Base-by-base conservation (phyloP, 1,140 invertebrate species). In the Heliconius nattereri region DNA sequence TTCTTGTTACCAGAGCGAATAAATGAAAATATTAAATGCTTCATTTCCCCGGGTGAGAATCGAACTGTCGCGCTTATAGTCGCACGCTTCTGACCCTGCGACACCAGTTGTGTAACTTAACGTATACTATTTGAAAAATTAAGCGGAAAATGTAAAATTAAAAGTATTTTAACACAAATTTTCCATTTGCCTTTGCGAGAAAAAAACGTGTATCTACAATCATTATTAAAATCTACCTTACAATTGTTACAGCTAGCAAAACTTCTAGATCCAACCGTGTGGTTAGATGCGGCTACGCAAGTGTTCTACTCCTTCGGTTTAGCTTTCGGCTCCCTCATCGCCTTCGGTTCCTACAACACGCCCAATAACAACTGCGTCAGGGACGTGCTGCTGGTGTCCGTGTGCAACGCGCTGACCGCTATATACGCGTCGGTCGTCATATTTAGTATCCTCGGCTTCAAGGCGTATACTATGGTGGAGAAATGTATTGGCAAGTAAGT, bases 241-340 rank as follows among this genome's bases (percentile, higher is more conserved):
- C 5, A 52, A 7, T 6, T 32, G 5, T 20, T 3, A 1, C 89
- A 97, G 97, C 95, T 98, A 83, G 97, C 97, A 81, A 98, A 97
- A 89, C 94, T 98, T 40, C 89, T 96, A 57, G 96, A 98, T 85
- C 97, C 97, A 1, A 97, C 95, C 71, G 98, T 98, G 1, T 99
- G 98, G 98, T 94, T 98, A 84, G 98, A 98, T 90, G 98, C 98
- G 7, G 98, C 98, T 9, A 98, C 98, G 0, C 98, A 99, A 96
- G 98, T 99, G 20, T 99, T 99, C 94, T 99, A 99, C 93, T 98
- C 97, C 7, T 98, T 99, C 90, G 98, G 98, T 16, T 94, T 99
- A 83, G 98, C 98, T 23, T 99, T 99, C 91, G 98, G 98, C 26
- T 98, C 98, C 0, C 95, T 98, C 37, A 98, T 98, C 85, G 98